Percentiles rank a stretch among this genome's conserved stretches.
Conservation (phyloP, 2,113 vertebrate genomes). For the Puntigrus tetrazona region DNA sequence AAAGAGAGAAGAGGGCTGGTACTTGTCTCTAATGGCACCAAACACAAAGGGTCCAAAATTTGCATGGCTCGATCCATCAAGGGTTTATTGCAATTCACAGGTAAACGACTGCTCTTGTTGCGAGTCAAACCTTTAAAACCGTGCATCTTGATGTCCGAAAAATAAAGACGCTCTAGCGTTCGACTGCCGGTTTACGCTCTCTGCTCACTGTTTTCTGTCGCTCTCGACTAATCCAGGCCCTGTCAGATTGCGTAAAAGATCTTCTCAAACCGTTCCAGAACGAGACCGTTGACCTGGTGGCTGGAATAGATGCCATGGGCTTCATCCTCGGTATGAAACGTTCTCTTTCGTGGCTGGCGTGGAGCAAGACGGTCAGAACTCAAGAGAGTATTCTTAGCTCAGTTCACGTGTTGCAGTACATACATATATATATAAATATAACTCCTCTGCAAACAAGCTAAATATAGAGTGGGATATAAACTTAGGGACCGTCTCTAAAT, state of each 20-base stretch:
- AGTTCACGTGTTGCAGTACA: slow-evolving; percentile 26
- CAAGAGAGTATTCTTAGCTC: slow-evolving; percentile 49
- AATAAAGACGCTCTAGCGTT: not conserved
- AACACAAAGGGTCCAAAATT: slow-evolving; percentile 82
- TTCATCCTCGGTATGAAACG: slow-evolving; percentile 83
- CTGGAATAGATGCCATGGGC: slow-evolving; percentile 88
- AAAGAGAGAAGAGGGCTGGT: slow-evolving; percentile 78
- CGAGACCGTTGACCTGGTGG: slow-evolving; percentile 81
- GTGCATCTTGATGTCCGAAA: not conserved
- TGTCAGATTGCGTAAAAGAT: slow-evolving; percentile 82
- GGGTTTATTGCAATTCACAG: slow-evolving; percentile 85
- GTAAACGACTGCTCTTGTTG: slow-evolving; percentile 61
- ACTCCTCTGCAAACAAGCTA: slow-evolving; percentile 50
- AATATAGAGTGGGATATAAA: slow-evolving; percentile 58
- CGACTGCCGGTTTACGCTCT: not conserved
- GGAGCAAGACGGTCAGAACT: not conserved
- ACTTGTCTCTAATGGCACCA: slow-evolving; percentile 84
- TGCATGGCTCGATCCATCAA: slow-evolving; percentile 88
- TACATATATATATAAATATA: slow-evolving; percentile 61
- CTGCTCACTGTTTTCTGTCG: not conserved
- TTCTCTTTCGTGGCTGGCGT: not conserved
- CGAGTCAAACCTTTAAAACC: too few species aligned
- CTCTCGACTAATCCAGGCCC: slow-evolving; percentile 68
- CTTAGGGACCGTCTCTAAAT: not conserved
- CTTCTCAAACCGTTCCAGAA: slow-evolving; percentile 80